Conservation (phyloP, 2,888 invertebrate genomes). For the Drosophila neonasuta region DNA sequence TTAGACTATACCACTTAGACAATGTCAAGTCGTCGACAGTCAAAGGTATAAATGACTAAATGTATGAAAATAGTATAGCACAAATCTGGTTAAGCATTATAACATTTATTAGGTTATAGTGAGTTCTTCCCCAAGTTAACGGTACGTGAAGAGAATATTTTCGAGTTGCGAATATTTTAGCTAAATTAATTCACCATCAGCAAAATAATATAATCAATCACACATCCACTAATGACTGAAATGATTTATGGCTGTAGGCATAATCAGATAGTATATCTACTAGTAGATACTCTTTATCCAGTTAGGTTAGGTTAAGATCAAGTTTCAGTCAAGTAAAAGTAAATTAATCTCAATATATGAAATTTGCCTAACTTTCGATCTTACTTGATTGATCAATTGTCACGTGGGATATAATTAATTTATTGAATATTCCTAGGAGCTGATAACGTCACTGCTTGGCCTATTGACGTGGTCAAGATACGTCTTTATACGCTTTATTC, state of each 20-base stretch:
- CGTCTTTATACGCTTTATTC: conserved; percentile 28
- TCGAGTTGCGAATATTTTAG: not conserved
- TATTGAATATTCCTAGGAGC: not conserved
- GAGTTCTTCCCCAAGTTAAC: not conserved
- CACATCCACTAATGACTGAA: not conserved
- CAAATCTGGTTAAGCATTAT: not conserved
- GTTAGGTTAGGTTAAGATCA: not conserved
- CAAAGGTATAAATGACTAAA: not conserved
- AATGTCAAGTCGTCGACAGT: conserved; percentile 4
- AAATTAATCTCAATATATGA: not conserved
- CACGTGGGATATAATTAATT: conserved; percentile 3
- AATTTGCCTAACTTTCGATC: not conserved
- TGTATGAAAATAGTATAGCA: not conserved
- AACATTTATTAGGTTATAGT: not conserved
- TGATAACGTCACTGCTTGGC: not conserved
- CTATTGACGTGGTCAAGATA: conserved; percentile 12
- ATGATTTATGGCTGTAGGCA: not conserved
- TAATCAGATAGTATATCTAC: not conserved
- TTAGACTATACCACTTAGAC: conserved; percentile 10
- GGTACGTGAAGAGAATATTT: not conserved
- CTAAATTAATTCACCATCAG: not conserved
- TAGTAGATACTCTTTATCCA: not conserved
- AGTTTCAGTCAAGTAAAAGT: not conserved
- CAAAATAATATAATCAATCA: conserved; percentile 6
- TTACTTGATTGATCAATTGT: conserved; percentile 6